Percentiles rank a stretch among this genome's conserved stretches.
Evolutionary conservation across 2,113 vertebrate genomes (phyloP).

Genomic region (Bambusicola thoracicus): DNA sequence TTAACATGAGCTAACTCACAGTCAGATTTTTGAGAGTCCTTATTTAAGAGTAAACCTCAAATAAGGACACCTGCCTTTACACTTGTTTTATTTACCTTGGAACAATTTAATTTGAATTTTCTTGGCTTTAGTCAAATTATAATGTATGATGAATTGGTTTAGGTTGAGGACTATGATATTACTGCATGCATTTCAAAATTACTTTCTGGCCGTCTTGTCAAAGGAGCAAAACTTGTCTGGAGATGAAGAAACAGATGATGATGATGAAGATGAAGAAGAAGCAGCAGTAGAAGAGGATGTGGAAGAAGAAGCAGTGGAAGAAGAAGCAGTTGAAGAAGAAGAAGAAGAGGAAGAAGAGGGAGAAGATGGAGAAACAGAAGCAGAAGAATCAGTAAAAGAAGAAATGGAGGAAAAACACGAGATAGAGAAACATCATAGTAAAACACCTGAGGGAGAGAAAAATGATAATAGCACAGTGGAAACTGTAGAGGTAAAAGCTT

Average conservation of each 20-base stretch:
- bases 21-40: not conserved
- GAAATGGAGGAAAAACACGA: not conserved
- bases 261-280: not conserved
- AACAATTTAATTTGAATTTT: not conserved
- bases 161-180: not conserved
- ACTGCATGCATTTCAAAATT: not conserved
- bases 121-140: not conserved
- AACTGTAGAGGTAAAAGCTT: conserved; percentile 53
- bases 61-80: not conserved
- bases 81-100: not conserved
- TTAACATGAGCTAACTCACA: not conserved
- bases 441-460: conserved; percentile 15
- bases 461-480: not conserved
- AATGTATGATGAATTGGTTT: not conserved
- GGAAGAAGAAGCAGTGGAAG: not conserved
- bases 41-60: not conserved
- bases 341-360: not conserved
- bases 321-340: not conserved
- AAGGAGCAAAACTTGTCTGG: conserved; percentile 57
- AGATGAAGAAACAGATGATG: conserved; percentile 40
- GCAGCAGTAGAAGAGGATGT: not conserved
- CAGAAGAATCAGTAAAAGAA: not conserved
- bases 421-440: not conserved
- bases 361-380: not conserved
- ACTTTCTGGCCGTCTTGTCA: conserved; percentile 55